Conservation (phyloP, 1,140 invertebrate species). For the Chrysoperla carnea region DNA sequence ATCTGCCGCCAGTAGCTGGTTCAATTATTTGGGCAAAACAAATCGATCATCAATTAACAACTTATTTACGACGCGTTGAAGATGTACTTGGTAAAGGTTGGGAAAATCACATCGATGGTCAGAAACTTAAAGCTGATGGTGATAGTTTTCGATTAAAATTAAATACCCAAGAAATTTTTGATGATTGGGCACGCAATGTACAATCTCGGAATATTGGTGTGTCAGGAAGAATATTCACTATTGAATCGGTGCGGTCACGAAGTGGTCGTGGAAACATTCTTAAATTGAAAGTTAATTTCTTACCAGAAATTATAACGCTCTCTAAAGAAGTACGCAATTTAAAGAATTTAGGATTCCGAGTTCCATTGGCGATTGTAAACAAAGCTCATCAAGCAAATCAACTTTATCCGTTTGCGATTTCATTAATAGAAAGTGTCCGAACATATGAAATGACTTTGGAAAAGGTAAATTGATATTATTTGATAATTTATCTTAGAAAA, state of each 20-base stretch:
- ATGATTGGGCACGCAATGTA: slow-evolving; percentile 92
- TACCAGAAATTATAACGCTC: slow-evolving; percentile 94
- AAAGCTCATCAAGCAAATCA: slow-evolving; percentile 98
- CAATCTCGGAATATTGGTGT: slow-evolving; percentile 89
- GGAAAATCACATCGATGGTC: slow-evolving; percentile 98
- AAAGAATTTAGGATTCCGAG: slow-evolving; percentile 89
- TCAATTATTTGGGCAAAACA: slow-evolving; percentile 98
- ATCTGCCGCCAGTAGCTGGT: slow-evolving; percentile 90
- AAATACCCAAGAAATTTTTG: slow-evolving; percentile 92
- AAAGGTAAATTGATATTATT: slow-evolving; percentile 47
- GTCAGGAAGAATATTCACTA: slow-evolving; percentile 84
- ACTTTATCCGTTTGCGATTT: slow-evolving; percentile 97
- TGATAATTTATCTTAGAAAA: neutral
- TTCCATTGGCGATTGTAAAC: slow-evolving; percentile 95
- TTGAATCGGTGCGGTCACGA: slow-evolving; percentile 70
- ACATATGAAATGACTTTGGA: slow-evolving; percentile 93
- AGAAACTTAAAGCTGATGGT: slow-evolving; percentile 93
- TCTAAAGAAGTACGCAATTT: slow-evolving; percentile 97
- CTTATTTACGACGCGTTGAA: slow-evolving; percentile 90
- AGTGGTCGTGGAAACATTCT: slow-evolving; percentile 76
- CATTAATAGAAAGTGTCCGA: slow-evolving; percentile 91
- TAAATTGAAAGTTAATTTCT: slow-evolving; percentile 90
- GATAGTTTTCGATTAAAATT: slow-evolving; percentile 93
- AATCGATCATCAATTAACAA: slow-evolving; percentile 95
- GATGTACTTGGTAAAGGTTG: slow-evolving; percentile 95